phyloP scores from a whole-genome alignment of 1,140 invertebrate species.

The Drosophila azteca region DNA sequence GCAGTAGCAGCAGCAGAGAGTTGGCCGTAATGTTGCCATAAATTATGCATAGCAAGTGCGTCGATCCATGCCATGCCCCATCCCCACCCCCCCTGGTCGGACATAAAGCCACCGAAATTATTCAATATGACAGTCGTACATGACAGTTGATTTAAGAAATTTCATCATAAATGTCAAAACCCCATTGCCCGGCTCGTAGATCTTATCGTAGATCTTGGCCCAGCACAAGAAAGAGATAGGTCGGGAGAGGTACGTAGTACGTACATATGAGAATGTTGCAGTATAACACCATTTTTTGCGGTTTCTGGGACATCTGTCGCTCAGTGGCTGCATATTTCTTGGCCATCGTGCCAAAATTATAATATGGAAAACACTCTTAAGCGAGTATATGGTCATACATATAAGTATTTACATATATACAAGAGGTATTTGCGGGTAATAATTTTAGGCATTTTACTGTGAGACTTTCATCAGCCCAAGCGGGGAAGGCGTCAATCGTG shows the following conservation, averaged over 20 bases:
- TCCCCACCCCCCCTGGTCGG: neutral
- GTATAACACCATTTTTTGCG: constrained; percentile 38
- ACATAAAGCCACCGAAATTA: constrained; percentile 68
- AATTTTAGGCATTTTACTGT: constrained; percentile 55
- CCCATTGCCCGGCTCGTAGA: constrained; percentile 71
- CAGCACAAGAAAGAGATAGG: neutral
- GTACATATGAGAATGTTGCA: neutral
- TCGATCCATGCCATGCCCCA: constrained; percentile 13
- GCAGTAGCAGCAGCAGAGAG: neutral
- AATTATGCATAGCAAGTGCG: constrained; percentile 77
- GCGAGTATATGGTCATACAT: constrained; percentile 6
- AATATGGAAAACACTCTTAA: constrained; percentile 34
- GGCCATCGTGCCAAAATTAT: constrained; percentile 59
- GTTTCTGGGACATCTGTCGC: constrained; percentile 54
- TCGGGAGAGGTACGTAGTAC: neutral
- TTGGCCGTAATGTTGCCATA: constrained; percentile 63
- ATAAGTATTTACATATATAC: constrained; percentile 54
- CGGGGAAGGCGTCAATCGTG: neutral
- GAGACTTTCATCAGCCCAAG: constrained; percentile 23
- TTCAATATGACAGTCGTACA: constrained; percentile 80
- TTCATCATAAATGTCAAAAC: constrained; percentile 82
- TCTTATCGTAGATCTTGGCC: constrained; percentile 72
- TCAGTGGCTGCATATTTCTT: constrained; percentile 29
- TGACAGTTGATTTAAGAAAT: constrained; percentile 81
- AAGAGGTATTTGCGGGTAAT: constrained; percentile 51